Conservation (phyloP, 37 sponge, comb jelly and placozoan genomes). For the Aplysina aerophoba region DNA sequence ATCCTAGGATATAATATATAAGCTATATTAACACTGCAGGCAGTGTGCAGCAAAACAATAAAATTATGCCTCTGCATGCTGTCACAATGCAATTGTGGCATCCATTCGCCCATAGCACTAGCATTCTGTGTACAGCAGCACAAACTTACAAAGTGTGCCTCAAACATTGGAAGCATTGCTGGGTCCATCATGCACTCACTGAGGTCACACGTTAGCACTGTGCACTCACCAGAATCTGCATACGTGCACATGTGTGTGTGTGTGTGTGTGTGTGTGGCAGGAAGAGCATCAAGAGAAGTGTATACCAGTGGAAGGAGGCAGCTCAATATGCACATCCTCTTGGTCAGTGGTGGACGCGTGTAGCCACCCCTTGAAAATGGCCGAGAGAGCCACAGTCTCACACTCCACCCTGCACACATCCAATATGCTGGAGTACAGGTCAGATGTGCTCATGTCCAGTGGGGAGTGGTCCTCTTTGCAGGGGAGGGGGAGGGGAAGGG, state of each 20-base stretch:
- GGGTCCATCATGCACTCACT: conserved; percentile 75
- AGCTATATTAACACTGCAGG: too few relatives aligned
- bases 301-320: conserved; percentile 40
- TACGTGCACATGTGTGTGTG: too few relatives aligned
- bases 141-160: conserved; percentile 28
- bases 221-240: neutral
- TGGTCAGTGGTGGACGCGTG: conserved; percentile 73
- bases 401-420: conserved; percentile 1
- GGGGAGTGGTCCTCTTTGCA: too few relatives aligned
- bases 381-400: neutral
- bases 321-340: conserved; percentile 71
- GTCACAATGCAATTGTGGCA: too few relatives aligned
- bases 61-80: too few relatives aligned
- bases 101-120: too few relatives aligned
- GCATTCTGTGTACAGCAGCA: too few relatives aligned
- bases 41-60: too few relatives aligned
- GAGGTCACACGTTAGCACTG: conserved; percentile 76
- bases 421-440: neutral
- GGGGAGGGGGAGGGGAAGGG: too few relatives aligned
- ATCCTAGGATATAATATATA: too few relatives aligned
- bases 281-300: too few relatives aligned
- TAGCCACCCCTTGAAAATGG: conserved; percentile 74
- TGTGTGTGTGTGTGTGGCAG: too few relatives aligned
- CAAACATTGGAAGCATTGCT: conserved; percentile 3
- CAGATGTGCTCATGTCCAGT: conserved; percentile 4